A percentile compares a stretch with the other conserved stretches of the same genome.
These are phyloP conservation scores for Idaea dimidiata DNA, from an alignment of 2,888 invertebrate species.

Conservation along the genomic window DNA sequence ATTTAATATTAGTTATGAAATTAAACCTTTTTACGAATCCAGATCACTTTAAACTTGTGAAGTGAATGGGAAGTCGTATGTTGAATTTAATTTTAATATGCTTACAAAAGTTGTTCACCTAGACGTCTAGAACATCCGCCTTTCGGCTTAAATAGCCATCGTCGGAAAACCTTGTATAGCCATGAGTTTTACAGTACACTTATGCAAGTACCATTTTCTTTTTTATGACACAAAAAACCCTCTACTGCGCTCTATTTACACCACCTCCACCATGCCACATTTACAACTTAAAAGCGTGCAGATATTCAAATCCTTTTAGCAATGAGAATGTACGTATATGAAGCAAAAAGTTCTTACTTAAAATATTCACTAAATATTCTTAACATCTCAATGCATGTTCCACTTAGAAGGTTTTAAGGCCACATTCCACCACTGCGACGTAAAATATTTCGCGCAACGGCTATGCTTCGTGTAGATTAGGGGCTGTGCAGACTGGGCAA, in stretches of 20 bases:
- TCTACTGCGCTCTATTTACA: background rate
- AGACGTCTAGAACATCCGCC: too few relatives aligned
- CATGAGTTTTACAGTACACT: too few relatives aligned
- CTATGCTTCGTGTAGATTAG: slow-evolving; percentile 33
- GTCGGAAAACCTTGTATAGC: too few relatives aligned
- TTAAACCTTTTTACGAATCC: too few relatives aligned
- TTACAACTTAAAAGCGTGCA: background rate
- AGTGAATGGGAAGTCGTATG: too few relatives aligned
- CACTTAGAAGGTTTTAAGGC: slow-evolving; percentile 16
- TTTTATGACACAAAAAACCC: background rate
- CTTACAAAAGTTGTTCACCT: too few relatives aligned
- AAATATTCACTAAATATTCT: slow-evolving; percentile 31
- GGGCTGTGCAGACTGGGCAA: too few relatives aligned
- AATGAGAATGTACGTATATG: background rate
- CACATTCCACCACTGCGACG: slow-evolving; percentile 22
- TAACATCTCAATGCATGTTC: slow-evolving; percentile 15
- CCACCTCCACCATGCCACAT: background rate
- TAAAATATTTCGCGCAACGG: slow-evolving; percentile 35
- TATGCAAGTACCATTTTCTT: background rate
- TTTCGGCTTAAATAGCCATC: too few relatives aligned
- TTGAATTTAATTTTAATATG: too few relatives aligned
- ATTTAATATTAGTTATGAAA: too few relatives aligned
- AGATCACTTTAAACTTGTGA: too few relatives aligned
- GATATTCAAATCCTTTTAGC: background rate
- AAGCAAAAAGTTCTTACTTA: slow-evolving; percentile 5